Percentiles rank a stretch among this genome's conserved stretches.
phyloP scores from a whole-genome alignment of 2,888 invertebrate genomes.

The Sminthurinus aureus region DNA sequence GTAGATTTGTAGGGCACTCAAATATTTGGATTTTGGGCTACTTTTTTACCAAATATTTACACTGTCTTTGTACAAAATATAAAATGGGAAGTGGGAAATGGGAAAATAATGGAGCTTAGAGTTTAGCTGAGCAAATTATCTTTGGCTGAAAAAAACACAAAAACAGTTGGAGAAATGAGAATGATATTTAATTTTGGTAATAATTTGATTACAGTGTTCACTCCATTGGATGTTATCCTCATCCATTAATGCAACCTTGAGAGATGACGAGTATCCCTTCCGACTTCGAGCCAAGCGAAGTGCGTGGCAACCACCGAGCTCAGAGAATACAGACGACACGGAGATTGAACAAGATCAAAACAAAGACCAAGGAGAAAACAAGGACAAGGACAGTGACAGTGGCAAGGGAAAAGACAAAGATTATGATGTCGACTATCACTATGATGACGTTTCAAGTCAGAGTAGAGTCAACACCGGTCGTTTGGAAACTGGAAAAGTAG shows the following conservation, averaged over 20 bases:
- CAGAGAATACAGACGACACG: not conserved
- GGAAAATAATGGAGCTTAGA: too few species aligned
- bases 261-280: slow-evolving; percentile 51
- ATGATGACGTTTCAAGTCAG: not conserved
- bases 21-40: too few species aligned
- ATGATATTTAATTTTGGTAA: too few species aligned
- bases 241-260: slow-evolving; percentile 54
- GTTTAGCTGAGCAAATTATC: too few species aligned
- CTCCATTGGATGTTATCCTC: slow-evolving; percentile 58
- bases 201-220: slow-evolving; percentile 49
- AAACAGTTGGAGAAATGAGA: too few species aligned
- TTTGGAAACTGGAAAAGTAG: not conserved
- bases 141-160: too few species aligned
- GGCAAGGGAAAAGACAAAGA: not conserved
- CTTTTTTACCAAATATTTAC: too few species aligned
- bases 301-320: not conserved
- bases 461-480: not conserved
- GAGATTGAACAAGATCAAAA: not conserved
- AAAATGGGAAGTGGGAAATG: too few species aligned
- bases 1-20: too few species aligned
- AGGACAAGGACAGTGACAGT: not conserved
- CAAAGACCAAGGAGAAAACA: not conserved
- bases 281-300: not conserved
- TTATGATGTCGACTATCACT: not conserved
- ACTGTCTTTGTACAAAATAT: too few species aligned